phyloP scores from a whole-genome alignment of 2,113 vertebrate species.

The Pelobates fuscus region DNA sequence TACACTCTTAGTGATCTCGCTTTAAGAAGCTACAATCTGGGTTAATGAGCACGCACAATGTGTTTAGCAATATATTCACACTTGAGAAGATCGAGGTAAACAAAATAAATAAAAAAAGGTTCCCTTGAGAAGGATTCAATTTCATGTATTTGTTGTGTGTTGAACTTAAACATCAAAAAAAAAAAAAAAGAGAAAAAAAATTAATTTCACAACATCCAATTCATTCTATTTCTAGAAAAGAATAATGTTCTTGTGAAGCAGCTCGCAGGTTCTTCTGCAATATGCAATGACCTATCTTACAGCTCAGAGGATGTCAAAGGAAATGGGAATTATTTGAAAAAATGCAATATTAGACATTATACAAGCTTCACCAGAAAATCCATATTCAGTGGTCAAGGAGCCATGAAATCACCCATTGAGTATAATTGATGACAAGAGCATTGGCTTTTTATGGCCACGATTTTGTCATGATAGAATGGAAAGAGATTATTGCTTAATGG shows the following conservation, averaged over 20 bases:
- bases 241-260: slow-evolving; percentile 28
- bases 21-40: not conserved
- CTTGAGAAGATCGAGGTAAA: slow-evolving; percentile 28
- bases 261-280: slow-evolving; percentile 15
- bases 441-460: slow-evolving; percentile 2
- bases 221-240: slow-evolving; percentile 20
- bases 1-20: not conserved
- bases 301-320: slow-evolving; percentile 32
- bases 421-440: slow-evolving; percentile 25
- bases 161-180: slow-evolving; percentile 31
- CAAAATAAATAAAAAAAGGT: slow-evolving; percentile 33
- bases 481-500: slow-evolving; percentile 29
- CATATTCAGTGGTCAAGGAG: slow-evolving; percentile 47
- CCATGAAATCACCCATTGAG: slow-evolving; percentile 35
- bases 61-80: slow-evolving; percentile 31
- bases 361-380: slow-evolving; percentile 38
- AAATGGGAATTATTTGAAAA: slow-evolving; percentile 62
- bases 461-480: slow-evolving; percentile 35
- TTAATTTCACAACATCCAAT: slow-evolving; percentile 24
- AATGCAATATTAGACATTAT: slow-evolving; percentile 53
- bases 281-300: slow-evolving; percentile 35
- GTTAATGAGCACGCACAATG: slow-evolving; percentile 19
- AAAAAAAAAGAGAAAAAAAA: not conserved
- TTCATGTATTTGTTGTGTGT: slow-evolving; percentile 24
- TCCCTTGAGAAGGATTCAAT: slow-evolving; percentile 25